Conservation (phyloP, 2,113 vertebrate species). For the Osmerus eperlanus region DNA sequence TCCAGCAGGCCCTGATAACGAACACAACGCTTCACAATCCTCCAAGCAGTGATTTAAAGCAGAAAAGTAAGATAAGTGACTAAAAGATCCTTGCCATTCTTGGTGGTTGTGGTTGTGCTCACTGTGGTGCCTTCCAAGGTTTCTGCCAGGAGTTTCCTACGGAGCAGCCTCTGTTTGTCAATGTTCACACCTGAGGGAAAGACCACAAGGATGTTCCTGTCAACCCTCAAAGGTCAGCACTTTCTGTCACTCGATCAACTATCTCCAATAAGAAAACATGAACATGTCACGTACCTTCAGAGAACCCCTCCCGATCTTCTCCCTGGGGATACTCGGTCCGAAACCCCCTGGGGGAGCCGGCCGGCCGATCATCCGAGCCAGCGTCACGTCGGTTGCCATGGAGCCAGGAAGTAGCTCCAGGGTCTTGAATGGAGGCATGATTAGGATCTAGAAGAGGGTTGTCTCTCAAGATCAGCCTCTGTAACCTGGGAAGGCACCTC, state of each 20-base stretch:
- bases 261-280: background rate
- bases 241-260: background rate
- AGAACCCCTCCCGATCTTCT: background rate
- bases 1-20: background rate
- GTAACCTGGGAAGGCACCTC: conserved; percentile 54
- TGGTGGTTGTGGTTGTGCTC: conserved; percentile 13
- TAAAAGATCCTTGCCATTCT: conserved; percentile 41
- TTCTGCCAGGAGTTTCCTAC: background rate
- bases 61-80: background rate
- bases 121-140: conserved; percentile 20
- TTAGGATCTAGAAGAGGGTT: conserved; percentile 47
- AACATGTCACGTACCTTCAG: conserved; percentile 16
- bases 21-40: background rate
- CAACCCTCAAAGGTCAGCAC: background rate
- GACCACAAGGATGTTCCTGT: too few species aligned
- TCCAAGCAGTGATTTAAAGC: background rate
- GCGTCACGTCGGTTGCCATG: conserved; percentile 32
- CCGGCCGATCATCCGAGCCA: background rate
- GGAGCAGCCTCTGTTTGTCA: background rate
- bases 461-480: conserved; percentile 56
- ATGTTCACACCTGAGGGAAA: too few species aligned
- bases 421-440: background rate
- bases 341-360: background rate
- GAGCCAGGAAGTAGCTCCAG: conserved; percentile 26
- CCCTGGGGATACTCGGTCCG: too few species aligned